These are phyloP conservation scores for Cryptus armator DNA, from an alignment of 2,888 invertebrate species.

Conservation along the genomic window DNA sequence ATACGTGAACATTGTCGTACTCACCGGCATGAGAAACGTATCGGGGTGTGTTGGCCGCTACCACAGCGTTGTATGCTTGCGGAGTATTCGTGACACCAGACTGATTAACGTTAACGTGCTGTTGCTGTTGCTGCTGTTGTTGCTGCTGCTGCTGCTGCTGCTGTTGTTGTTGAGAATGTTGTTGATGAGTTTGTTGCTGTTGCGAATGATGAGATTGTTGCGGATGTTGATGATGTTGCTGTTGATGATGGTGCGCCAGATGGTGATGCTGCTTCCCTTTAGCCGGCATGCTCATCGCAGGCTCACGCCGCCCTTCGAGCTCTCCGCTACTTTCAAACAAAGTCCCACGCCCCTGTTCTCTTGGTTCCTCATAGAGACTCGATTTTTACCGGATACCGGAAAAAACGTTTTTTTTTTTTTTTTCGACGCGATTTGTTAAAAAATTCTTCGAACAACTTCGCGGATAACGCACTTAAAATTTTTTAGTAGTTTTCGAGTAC, in stretches of 20 bases:
- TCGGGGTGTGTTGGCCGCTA: conserved; percentile 74
- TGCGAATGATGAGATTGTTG: conserved; percentile 71
- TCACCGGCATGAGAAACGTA: conserved; percentile 79
- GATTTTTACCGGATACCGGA: conserved; percentile 53
- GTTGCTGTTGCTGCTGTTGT: conserved; percentile 74
- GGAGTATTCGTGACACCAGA: conserved; percentile 73
- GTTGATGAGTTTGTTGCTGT: conserved; percentile 72
- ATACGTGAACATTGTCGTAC: conserved; percentile 58
- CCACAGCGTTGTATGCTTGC: conserved; percentile 79
- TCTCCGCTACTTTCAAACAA: conserved; percentile 78
- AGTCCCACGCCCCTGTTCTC: conserved; percentile 75
- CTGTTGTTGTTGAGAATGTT: conserved; percentile 72
- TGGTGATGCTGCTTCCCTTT: conserved; percentile 81
- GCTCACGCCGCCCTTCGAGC: conserved; percentile 76
- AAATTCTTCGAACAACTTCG: background rate
- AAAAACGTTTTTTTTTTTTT: background rate
- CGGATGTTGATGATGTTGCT: conserved; percentile 73
- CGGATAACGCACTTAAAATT: background rate
- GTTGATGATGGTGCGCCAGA: conserved; percentile 77
- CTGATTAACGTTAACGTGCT: conserved; percentile 77
- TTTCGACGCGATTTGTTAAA: background rate
- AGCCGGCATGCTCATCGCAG: conserved; percentile 82
- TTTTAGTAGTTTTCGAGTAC: background rate
- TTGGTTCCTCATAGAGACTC: conserved; percentile 81
- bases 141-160: conserved; percentile 73